Base-by-base conservation (phyloP, 2,113 vertebrate species). In the Leuciscus idus region DNA sequence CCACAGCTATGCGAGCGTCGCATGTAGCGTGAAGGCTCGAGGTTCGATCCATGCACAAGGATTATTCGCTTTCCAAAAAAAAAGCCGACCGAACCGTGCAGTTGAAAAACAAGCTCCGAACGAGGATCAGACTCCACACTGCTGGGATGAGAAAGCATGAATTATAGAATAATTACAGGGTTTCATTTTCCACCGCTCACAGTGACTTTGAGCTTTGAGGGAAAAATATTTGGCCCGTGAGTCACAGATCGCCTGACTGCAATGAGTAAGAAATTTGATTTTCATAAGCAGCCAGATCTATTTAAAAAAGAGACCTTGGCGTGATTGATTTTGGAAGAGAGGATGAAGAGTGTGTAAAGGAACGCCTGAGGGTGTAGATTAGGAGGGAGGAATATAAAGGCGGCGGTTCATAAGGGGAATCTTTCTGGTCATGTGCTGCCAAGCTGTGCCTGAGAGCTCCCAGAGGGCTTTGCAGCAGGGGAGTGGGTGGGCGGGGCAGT, bases 401-500 rank as follows among this genome's bases (percentile, higher is more conserved):
- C 48, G 36, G 72, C 19, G 80, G 70, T 87, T 83, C 80, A 76
- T 87, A 66, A 78, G 78, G 77, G 72, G 84, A 48, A 48, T 66
- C 30, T 73, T 81, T 82, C 73, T 73, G 87, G 77, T 93, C 95
- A 93, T 92, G 90, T 95, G 95, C 89, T 93, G 88, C 92, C 92
- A 94, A 93, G 90, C 90, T 94, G 91, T 89, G 89, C 89, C 84
- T 87, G 89, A 92, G 91, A 82, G 84, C 90, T 93, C 93, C 93
- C 93, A 90, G 92, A 92, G 90, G 88, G n/a, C 88, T 74, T 61
- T 86, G 88, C 90, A 89, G 93, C 92, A 91, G 91, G 81, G 81
- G 30, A 85, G 82, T 83, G 62, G 81, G 76, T 68, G 90, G 88
- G 88, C 81, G 87, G 90, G 92, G 91, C 87, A 88, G 13, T 86